phyloP scores from a whole-genome alignment of 2,888 invertebrate species.

The Ichneumon xanthorius region DNA sequence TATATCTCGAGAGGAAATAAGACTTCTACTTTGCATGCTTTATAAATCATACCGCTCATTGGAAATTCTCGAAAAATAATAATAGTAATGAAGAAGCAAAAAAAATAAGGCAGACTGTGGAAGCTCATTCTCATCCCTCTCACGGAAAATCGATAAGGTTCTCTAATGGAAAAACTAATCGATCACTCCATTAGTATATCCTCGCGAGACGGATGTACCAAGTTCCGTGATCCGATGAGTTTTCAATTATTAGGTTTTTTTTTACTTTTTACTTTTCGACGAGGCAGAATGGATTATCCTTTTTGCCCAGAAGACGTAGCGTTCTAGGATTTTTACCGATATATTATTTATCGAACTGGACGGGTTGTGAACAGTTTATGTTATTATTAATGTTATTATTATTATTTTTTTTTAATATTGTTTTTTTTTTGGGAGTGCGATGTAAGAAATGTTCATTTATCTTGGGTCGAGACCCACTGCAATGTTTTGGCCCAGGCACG shows the following conservation, averaged over 20 bases:
- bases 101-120: not conserved
- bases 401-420: no score
- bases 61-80: slow-evolving; percentile 18
- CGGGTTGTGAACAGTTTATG: no score
- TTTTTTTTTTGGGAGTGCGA: no score
- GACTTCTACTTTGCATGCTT: slow-evolving; percentile 65
- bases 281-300: not conserved
- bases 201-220: not conserved
- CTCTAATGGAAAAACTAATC: slow-evolving; percentile 10
- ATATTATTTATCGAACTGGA: not conserved
- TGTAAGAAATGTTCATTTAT: not conserved
- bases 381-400: no score
- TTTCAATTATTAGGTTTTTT: not conserved
- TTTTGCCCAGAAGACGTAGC: not conserved
- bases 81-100: slow-evolving; percentile 3
- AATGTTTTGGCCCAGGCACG: no score
- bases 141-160: not conserved
- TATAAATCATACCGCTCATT: slow-evolving; percentile 7
- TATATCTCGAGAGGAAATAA: slow-evolving; percentile 36
- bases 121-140: slow-evolving; percentile 9
- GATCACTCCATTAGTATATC: not conserved
- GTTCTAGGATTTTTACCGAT: not conserved
- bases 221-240: not conserved
- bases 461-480: not conserved
- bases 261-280: not conserved